Evolutionary conservation across 2,797 vertebrate species (phyloP).

Genomic region (Pangasius djambal): DNA sequence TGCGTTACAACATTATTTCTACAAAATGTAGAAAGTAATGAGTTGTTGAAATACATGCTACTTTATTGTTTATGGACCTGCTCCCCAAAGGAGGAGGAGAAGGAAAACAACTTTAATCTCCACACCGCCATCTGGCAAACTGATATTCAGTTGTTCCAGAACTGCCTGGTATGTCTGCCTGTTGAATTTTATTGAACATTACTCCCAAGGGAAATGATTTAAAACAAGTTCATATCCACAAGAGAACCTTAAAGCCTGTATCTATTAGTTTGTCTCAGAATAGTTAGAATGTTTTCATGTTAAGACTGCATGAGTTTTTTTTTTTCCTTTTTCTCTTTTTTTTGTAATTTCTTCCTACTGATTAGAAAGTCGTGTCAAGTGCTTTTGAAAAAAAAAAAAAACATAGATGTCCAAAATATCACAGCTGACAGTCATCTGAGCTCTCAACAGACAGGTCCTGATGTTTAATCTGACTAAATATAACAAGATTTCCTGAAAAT

Average conservation of each 20-base stretch:
- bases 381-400: constrained; percentile 37
- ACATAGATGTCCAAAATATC: constrained; percentile 69
- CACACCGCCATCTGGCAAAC: constrained; percentile 33
- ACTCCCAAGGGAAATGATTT: constrained; percentile 12
- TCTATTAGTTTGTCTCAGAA: neutral
- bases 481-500: constrained; percentile 67
- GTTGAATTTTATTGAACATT: constrained; percentile 11
- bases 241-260: neutral
- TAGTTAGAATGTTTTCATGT: neutral
- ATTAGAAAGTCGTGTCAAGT: constrained; percentile 32
- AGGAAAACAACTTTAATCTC: constrained; percentile 30
- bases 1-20: too few relatives aligned
- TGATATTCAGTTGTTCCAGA: constrained; percentile 11
- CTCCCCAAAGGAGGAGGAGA: constrained; percentile 33
- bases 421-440: constrained; percentile 73
- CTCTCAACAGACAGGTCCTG: constrained; percentile 55
- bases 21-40: constrained; percentile 29
- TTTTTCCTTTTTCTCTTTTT: neutral
- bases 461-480: constrained; percentile 63
- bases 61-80: constrained; percentile 39
- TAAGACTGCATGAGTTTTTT: neutral
- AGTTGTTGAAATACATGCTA: neutral
- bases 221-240: constrained; percentile 8
- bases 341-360: constrained; percentile 11
- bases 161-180: neutral